A percentile compares a stretch with the other conserved stretches of the same genome.
Conservation (phyloP, 2,113 vertebrate species). For the Nothoprocta pentlandii region DNA sequence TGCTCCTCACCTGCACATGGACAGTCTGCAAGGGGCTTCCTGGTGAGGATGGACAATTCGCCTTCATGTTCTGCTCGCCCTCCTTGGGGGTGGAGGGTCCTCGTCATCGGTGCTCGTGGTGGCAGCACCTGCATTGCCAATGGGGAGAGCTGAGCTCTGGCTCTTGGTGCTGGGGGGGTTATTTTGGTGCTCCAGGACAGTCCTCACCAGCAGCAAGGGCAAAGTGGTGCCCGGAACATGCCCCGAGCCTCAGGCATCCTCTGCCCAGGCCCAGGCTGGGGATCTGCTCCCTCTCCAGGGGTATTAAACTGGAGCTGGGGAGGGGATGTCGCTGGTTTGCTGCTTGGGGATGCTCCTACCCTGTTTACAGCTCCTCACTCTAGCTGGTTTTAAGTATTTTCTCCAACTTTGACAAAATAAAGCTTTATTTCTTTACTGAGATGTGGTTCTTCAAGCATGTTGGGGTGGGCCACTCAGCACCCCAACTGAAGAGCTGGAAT, state of each 20-base stretch:
- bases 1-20: rapidly evolving
- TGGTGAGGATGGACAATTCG: not conserved
- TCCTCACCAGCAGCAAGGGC: not conserved
- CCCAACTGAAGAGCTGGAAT: not conserved
- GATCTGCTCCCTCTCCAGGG: not conserved
- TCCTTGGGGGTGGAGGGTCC: rapidly evolving
- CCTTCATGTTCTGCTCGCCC: not conserved
- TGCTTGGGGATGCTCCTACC: not conserved
- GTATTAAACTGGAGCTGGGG: rapidly evolving
- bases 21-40: rapidly evolving
- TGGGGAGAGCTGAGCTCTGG: not conserved
- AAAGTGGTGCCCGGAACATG: rapidly evolving
- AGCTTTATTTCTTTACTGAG: not conserved
- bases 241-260: not conserved
- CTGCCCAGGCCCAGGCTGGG: not conserved
- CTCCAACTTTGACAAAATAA: constrained; percentile 19
- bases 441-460: not conserved
- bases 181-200: rapidly evolving
- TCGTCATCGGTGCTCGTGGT: not conserved
- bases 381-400: not conserved
- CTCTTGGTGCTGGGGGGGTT: not conserved
- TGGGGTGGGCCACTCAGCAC: not conserved
- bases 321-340: not conserved
- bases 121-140: not conserved
- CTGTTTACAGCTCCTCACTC: not conserved